Percentiles rank a stretch among this genome's conserved stretches.
Conservation (phyloP, 2,888 invertebrate species). For the Noctua pronuba region DNA sequence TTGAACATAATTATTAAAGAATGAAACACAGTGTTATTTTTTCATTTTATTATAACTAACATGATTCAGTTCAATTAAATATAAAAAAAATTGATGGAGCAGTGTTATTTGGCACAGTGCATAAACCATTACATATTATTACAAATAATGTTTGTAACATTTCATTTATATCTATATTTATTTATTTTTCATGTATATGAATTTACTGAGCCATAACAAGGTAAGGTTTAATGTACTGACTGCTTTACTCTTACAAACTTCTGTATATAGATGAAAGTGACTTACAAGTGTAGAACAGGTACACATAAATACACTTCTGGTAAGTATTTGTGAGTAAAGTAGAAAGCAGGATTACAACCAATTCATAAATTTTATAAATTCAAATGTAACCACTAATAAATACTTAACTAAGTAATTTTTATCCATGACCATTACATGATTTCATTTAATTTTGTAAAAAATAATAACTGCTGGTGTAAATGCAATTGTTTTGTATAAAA, state of each 20-base stretch:
- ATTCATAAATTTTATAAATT: constrained; percentile 66
- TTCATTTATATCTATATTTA: constrained; percentile 41
- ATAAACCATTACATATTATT: constrained; percentile 62
- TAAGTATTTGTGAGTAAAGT: constrained; percentile 52
- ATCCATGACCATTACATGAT: constrained; percentile 41
- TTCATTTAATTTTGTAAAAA: constrained; percentile 56
- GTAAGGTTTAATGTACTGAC: constrained; percentile 43
- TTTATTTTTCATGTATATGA: constrained; percentile 14
- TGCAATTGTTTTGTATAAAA: constrained; percentile 67
- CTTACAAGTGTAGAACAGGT: constrained; percentile 1
- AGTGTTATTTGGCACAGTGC: constrained; percentile 77
- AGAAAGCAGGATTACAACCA: constrained; percentile 59
- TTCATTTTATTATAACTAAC: constrained; percentile 66
- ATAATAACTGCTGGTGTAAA: constrained; percentile 62
- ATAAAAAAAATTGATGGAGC: constrained; percentile 61
- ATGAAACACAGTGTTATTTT: constrained; percentile 26
- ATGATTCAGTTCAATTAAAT: constrained; percentile 66
- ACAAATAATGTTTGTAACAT: constrained; percentile 60
- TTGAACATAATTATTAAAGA: constrained; percentile 2
- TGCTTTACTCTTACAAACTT: constrained; percentile 47
- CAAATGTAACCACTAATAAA: constrained; percentile 64
- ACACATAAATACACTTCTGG: not conserved
- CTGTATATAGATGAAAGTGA: not conserved
- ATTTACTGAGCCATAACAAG: constrained; percentile 64
- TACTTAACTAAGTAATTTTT: constrained; percentile 57